Percentiles rank a stretch among this genome's conserved stretches.
Evolutionary conservation across 1,140 invertebrate genomes (phyloP).

Genomic region (Ptiloglossa arizonensis): DNA sequence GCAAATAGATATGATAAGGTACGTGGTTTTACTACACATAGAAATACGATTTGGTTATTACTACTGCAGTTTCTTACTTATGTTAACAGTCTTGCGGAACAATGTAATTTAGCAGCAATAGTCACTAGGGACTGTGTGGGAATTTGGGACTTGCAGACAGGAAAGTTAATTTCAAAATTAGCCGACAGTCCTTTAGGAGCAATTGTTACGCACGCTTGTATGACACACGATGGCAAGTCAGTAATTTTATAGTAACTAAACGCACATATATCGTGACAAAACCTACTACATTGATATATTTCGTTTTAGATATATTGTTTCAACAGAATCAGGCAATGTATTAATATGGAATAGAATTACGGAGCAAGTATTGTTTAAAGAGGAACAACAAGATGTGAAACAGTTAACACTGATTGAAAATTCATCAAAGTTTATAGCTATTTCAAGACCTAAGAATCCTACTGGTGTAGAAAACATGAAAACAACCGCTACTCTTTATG

Average conservation of each 20-base stretch:
- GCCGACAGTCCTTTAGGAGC: slow-evolving; percentile 96
- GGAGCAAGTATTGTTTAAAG: slow-evolving; percentile 91
- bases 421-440: slow-evolving; percentile 91
- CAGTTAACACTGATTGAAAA: slow-evolving; percentile 93
- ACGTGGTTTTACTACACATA: slow-evolving; percentile 7
- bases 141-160: slow-evolving; percentile 95
- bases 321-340: slow-evolving; percentile 95
- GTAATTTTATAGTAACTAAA: slow-evolving; percentile 51
- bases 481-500: slow-evolving; percentile 85
- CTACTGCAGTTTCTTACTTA: not conserved
- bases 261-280: not conserved
- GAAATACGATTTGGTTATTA: not conserved
- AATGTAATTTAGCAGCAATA: slow-evolving; percentile 90
- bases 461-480: slow-evolving; percentile 84
- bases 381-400: slow-evolving; percentile 92
- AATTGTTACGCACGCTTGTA: slow-evolving; percentile 95
- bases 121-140: slow-evolving; percentile 96
- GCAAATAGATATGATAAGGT: slow-evolving; percentile 96
- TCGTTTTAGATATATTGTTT: slow-evolving; percentile 87
- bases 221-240: slow-evolving; percentile 92
- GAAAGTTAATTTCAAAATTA: slow-evolving; percentile 91
- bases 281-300: too few species aligned
- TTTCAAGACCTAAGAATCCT: slow-evolving; percentile 87
- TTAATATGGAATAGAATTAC: slow-evolving; percentile 95
- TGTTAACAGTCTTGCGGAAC: slow-evolving; percentile 86